These are phyloP conservation scores for Centroberyx gerrardi DNA, from an alignment of 2,797 vertebrate genomes.

Conservation along the genomic window DNA sequence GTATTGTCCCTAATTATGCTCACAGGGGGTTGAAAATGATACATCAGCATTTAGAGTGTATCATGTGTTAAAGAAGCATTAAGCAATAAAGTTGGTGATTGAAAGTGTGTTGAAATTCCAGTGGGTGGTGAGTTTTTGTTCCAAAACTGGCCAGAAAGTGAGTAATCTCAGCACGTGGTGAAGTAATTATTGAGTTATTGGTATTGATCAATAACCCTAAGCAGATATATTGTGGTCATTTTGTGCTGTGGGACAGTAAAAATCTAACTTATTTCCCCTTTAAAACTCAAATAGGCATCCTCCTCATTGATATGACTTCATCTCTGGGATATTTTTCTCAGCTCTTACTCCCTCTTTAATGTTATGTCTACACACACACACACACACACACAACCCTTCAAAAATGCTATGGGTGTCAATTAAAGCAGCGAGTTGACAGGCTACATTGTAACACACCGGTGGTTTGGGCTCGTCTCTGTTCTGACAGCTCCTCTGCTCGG, in stretches of 20 bases:
- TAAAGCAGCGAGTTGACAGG: conserved; percentile 4
- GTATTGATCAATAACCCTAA: background rate
- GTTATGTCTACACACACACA: no score
- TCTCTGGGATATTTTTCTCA: background rate
- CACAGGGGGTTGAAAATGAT: no score
- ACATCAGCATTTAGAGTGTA: no score
- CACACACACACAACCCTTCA: background rate
- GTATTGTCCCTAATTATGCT: no score
- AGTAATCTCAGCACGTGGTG: background rate
- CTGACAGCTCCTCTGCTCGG: background rate
- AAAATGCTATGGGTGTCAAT: background rate
- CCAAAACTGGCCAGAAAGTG: background rate
- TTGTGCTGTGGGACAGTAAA: background rate
- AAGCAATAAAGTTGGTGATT: no score
- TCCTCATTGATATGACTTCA: background rate
- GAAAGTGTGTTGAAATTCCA: no score
- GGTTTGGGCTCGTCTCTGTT: conserved; percentile 18
- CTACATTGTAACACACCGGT: background rate
- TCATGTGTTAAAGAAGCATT: no score
- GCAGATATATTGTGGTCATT: background rate
- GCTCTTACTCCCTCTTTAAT: background rate
- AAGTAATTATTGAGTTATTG: background rate
- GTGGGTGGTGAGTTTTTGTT: no score
- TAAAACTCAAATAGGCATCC: background rate
- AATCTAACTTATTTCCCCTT: background rate